phyloP scores from a whole-genome alignment of 1,140 invertebrate species.

The Agraylea sexmaculata region DNA sequence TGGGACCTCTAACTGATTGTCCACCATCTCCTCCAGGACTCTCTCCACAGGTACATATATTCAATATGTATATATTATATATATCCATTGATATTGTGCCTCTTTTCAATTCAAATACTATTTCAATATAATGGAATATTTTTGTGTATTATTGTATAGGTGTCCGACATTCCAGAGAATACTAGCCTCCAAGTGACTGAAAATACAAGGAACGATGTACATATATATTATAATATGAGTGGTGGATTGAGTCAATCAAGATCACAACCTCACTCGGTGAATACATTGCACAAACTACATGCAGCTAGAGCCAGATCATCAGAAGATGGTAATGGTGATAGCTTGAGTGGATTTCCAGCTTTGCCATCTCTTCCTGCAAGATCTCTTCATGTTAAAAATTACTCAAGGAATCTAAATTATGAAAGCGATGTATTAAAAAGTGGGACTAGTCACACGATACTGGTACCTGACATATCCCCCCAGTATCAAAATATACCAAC shows the following conservation, averaged over 20 bases:
- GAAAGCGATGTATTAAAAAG: constrained; percentile 11
- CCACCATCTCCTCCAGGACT: constrained; percentile 34
- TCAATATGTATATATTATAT: constrained; percentile 32
- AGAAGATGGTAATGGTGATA: constrained; percentile 17
- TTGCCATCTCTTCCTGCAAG: constrained; percentile 11
- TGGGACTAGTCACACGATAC: constrained; percentile 17
- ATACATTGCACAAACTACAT: constrained; percentile 33
- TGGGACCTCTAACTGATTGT: constrained; percentile 40
- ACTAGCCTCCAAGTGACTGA: constrained; percentile 24
- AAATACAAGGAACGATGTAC: constrained; percentile 34
- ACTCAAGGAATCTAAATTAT: constrained; percentile 17
- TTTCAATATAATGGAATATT: constrained; percentile 35
- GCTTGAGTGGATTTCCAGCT: constrained; percentile 14
- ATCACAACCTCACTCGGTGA: constrained; percentile 36
- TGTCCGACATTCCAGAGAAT: constrained; percentile 26
- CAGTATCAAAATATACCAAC: constrained; percentile 33
- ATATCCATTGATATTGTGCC: constrained; percentile 33
- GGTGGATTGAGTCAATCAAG: constrained; percentile 27
- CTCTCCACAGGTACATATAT: constrained; percentile 25
- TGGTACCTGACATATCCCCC: constrained; percentile 31
- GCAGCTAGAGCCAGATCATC: constrained; percentile 21
- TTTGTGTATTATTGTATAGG: too few relatives aligned
- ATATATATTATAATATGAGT: constrained; percentile 21
- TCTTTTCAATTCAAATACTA: constrained; percentile 34
- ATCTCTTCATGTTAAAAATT: constrained; percentile 17